Evolutionary conservation across 2,888 invertebrate species (phyloP), one percentile per base, ranked within the genome.

Genomic region (Morpho deidamia): DNA sequence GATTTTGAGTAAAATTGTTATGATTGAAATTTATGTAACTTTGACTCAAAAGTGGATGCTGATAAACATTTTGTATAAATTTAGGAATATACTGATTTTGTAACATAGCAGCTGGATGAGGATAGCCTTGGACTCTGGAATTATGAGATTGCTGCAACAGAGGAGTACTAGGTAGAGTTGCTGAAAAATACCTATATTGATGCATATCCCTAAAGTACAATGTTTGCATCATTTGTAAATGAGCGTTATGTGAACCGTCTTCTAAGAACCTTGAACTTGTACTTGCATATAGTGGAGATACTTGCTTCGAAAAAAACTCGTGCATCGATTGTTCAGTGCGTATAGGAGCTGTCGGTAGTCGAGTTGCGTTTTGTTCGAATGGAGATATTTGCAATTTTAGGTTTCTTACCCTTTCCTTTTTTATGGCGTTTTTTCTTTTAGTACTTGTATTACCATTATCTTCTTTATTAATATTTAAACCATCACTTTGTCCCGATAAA

Each of bases 61-160:
- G 84, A 72, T 85, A 69, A 52, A 77, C 74, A 76, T 88, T 88
- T 70, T 86, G 83, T 44, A 84, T 62, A 70, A 68, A 82, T 63
- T 76, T 74, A 44, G 76, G 74, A 63, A 9, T 61, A 43, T 43
- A 53, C 23, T 44, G 53, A 9, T 53, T 23, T 11, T 52, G 53
- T 34, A 7, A 23, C 41, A 43, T 44, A 43, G 2, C 23, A 23
- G 33, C 11, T 44, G 48, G 23, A 46, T 51, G 48, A 10, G 43
- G 52, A 37, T 46, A 14, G 10, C 43, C 44, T 41, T 42, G 51
- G 33, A 48, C 14, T 11, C 42, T 51, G 1, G 46, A 56, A 37
- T 23, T 39, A 7, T 59, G 53, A 10, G 53, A 23, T 45, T 58
- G 52, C 47, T 57, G 61, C 23, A 58, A 7, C 42, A 54, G 49